These are phyloP conservation scores for Zoanthus sansibaricus DNA, from an alignment of 92 coral and sea anemone species.

Conservation along the genomic window DNA sequence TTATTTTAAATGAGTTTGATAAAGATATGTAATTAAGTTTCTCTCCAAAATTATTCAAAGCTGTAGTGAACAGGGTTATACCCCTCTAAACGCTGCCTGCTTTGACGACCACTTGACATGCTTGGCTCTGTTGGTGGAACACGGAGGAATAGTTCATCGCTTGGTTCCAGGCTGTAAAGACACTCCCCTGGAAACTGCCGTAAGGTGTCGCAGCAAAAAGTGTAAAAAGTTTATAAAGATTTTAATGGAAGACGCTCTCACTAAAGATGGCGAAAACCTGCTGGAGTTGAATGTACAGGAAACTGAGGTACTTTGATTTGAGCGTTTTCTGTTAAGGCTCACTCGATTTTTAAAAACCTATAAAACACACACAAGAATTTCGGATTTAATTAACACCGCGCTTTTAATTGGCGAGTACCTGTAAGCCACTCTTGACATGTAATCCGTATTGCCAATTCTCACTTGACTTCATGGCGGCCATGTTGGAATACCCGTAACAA, in stretches of 20 bases:
- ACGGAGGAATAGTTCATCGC: slow-evolving; percentile 74
- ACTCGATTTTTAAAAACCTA: not conserved
- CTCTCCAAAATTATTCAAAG: slow-evolving; percentile 17
- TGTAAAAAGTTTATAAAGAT: slow-evolving; percentile 52
- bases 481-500: no score
- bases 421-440: no score
- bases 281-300: slow-evolving; percentile 24
- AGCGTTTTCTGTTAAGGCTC: not conserved
- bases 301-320: not conserved
- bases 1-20: no score
- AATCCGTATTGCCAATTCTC: no score
- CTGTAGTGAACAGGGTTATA: slow-evolving; percentile 66
- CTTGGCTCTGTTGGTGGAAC: slow-evolving; percentile 72
- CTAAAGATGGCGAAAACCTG: slow-evolving; percentile 45
- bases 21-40: not conserved
- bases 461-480: no score
- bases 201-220: slow-evolving; percentile 45
- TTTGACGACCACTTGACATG: slow-evolving; percentile 69
- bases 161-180: slow-evolving; percentile 64
- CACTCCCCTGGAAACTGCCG: slow-evolving; percentile 64
- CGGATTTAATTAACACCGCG: no score
- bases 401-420: no score
- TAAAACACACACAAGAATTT: no score
- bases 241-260: slow-evolving; percentile 51
- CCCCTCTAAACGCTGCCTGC: slow-evolving; percentile 89